Percentiles rank a stretch among this genome's conserved stretches.
phyloP scores from a whole-genome alignment of 2,113 vertebrate species.

The Anthoscopus minutus region DNA sequence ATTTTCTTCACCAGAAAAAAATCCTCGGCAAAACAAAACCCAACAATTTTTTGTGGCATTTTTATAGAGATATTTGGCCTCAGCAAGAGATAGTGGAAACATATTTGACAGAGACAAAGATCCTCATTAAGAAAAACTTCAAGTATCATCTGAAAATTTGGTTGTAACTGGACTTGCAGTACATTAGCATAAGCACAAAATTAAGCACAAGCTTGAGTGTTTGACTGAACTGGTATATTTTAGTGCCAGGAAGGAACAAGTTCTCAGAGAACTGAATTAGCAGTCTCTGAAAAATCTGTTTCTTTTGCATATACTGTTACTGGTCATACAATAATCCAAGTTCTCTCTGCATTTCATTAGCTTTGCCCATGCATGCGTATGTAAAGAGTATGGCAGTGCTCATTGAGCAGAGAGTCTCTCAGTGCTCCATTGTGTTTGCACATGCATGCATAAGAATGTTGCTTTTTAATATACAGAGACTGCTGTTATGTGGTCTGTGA shows the following conservation, averaged over 20 bases:
- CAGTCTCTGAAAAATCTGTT: background rate
- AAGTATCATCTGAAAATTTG: background rate
- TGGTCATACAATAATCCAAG: background rate
- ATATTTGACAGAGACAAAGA: background rate
- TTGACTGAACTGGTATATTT: background rate
- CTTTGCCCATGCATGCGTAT: constrained; percentile 38
- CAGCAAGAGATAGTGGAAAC: background rate
- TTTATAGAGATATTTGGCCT: background rate
- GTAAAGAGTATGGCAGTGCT: background rate
- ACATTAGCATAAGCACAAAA: background rate
- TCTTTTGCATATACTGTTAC: background rate
- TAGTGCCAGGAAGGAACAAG: background rate
- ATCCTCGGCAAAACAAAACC: background rate
- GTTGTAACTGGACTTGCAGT: background rate
- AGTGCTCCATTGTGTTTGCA: constrained; percentile 43
- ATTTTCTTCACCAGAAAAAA: background rate
- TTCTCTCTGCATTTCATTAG: constrained; percentile 5
- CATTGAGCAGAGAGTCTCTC: background rate
- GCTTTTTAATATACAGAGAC: constrained; percentile 15
- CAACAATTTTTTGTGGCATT: background rate
- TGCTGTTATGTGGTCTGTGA: background rate
- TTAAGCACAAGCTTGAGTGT: background rate
- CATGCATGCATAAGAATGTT: constrained; percentile 46
- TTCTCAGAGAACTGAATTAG: background rate
- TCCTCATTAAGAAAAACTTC: background rate